Conservation (phyloP, 2,797 vertebrate species). For the Urophycis tenuis region DNA sequence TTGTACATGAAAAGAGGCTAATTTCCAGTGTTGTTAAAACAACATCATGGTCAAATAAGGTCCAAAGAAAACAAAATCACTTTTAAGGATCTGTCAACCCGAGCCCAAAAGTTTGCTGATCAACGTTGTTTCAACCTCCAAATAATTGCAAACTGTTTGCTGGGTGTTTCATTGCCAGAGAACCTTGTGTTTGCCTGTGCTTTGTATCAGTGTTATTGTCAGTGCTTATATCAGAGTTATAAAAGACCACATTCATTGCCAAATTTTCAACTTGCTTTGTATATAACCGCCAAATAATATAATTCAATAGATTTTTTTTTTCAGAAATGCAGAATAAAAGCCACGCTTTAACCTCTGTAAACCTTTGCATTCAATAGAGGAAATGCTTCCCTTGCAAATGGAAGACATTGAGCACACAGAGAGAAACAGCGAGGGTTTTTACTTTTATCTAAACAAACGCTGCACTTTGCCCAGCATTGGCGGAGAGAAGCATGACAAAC, state of each 20-base stretch:
- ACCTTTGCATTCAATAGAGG: not conserved
- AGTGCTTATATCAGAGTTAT: not conserved
- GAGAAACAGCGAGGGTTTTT: not conserved
- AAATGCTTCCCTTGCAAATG: not conserved
- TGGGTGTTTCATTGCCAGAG: not conserved
- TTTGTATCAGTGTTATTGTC: too few species aligned
- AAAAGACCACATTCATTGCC: conserved; percentile 20
- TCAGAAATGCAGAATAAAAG: not conserved
- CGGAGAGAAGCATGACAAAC: not conserved
- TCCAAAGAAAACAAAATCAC: too few species aligned
- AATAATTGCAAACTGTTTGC: too few species aligned
- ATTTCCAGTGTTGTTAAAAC: too few species aligned
- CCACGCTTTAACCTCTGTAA: conserved; percentile 7
- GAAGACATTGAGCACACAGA: not conserved
- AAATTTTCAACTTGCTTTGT: conserved; percentile 12
- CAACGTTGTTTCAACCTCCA: too few species aligned
- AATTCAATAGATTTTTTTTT: conserved; percentile 1
- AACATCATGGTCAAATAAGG: too few species aligned
- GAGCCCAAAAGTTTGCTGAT: too few species aligned
- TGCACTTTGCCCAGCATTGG: not conserved
- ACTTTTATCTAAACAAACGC: not conserved
- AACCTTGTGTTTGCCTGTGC: too few species aligned
- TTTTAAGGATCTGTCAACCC: too few species aligned
- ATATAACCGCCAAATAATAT: not conserved
- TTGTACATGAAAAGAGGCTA: too few species aligned